These are phyloP conservation scores for Cephalotes varians DNA, from an alignment of 2,888 invertebrate species.

Conservation along the genomic window DNA sequence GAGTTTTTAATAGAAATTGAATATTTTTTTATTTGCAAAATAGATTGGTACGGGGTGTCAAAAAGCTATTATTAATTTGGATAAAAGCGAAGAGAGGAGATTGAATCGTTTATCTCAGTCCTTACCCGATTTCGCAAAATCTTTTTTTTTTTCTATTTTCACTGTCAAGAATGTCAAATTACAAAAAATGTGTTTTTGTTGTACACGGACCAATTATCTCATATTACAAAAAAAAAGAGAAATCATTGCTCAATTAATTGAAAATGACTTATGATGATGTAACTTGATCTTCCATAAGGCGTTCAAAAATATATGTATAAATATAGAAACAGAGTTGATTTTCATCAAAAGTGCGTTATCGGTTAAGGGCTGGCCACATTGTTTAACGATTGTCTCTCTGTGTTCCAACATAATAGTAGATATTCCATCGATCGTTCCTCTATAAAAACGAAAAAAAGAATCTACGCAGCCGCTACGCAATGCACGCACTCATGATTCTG, in stretches of 20 bases:
- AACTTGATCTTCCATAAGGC: background rate
- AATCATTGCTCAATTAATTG: conserved; percentile 14
- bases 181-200: conserved; percentile 17
- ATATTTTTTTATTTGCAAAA: conserved; percentile 29
- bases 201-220: background rate
- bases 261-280: background rate
- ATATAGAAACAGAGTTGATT: conserved; percentile 22
- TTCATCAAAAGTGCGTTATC: conserved; percentile 34
- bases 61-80: conserved; percentile 41
- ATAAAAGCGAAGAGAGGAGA: conserved; percentile 36
- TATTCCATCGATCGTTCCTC: conserved; percentile 71
- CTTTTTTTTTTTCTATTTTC: background rate
- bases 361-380: conserved; percentile 65
- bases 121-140: conserved; percentile 18
- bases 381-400: conserved; percentile 76
- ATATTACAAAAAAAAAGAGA: conserved; percentile 8
- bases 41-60: conserved; percentile 31
- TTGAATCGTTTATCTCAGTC: conserved; percentile 43
- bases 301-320: conserved; percentile 9
- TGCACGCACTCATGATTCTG: conserved; percentile 58
- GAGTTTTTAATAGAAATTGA: background rate
- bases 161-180: background rate
- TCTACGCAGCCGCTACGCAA: conserved; percentile 52
- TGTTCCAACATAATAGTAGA: conserved; percentile 70
- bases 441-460: conserved; percentile 45